Evolutionary conservation across 2,888 invertebrate species (phyloP), one percentile per base, ranked within the genome.

Genomic region (Apotomis turbidana): DNA sequence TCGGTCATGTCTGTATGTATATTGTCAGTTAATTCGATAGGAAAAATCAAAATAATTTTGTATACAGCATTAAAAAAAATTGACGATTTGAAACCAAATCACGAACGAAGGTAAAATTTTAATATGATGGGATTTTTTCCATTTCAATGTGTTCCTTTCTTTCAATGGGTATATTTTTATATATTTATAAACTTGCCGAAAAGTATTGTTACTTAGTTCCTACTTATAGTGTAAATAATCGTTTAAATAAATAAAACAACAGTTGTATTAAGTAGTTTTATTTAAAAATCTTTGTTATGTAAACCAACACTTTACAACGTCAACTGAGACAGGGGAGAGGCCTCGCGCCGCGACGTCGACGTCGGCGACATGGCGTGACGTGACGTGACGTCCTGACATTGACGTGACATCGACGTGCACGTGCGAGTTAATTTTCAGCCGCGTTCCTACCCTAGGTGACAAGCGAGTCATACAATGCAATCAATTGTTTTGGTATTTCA

Each of bases 271-370:
- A 90, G 90, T 90, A 91, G 88, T 92, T 93, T 90, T 92, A 90
- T 90, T 90, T 87, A 90, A 93, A 93, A 93, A 91, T 91, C 91
- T 93, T 93, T 93, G 92, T 92, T 93, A 90, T 90, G 91, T 89
- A 92, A 92, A 91, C 90, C 89, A 91, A 90, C 90, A 90, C 89
- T 89, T 87, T 87, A 91, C 91, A 93, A 89, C 83, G 87, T 89
- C 87, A 87, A 88, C 87, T 88, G 84, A 85, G 83, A 84, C 84
- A 86, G 76, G 85, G 80, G 80, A 85, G 80, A 78, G 66, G 68
- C 55, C 55, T 41, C 60, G 55, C 66, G 8, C 60, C 63, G 38
- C 60, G 12, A 44, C 66, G 44, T 6, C 44, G 44, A 51, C 58
- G 60, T 15, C 52, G 9, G 3, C 54, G 54, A 8, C 15, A 54